Percentiles rank a stretch among this genome's conserved stretches.
These are phyloP conservation scores for Polypedilum vanderplanki DNA, from an alignment of 1,140 invertebrate genomes.

Conservation along the genomic window DNA sequence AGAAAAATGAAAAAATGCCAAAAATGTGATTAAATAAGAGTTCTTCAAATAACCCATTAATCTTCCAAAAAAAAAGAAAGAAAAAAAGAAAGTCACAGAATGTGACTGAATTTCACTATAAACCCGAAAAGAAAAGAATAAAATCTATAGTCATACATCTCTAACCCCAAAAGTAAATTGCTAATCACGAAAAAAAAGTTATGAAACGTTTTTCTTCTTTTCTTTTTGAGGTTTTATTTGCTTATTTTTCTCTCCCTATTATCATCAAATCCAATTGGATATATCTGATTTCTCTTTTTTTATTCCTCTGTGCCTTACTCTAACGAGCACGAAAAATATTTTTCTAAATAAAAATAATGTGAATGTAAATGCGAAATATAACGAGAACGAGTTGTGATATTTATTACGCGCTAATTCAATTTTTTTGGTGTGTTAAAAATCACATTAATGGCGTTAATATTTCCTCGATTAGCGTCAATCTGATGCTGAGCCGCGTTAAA, in stretches of 20 bases:
- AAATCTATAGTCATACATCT: neutral
- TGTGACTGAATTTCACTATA: neutral
- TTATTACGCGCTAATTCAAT: constrained; percentile 26
- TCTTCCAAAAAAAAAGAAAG: neutral
- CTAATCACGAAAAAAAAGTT: constrained; percentile 13
- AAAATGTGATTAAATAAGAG: neutral
- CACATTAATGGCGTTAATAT: constrained; percentile 17
- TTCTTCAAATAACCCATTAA: constrained; percentile 2
- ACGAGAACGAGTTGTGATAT: constrained; percentile 16
- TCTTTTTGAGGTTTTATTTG: neutral
- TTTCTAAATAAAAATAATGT: neutral
- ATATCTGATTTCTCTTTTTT: neutral
- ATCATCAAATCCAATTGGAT: neutral
- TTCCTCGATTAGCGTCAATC: constrained; percentile 25
- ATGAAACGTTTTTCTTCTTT: neutral
- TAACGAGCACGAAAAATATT: constrained; percentile 1
- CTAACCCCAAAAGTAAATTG: neutral
- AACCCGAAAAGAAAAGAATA: neutral
- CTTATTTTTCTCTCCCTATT: constrained; percentile 12
- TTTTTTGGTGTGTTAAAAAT: constrained; percentile 23
- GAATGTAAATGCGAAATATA: neutral
- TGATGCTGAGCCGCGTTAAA: neutral
- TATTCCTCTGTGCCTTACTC: neutral
- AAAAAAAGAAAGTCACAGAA: neutral
- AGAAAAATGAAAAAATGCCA: too few relatives aligned